Percentiles rank a stretch among this genome's conserved stretches.
Evolutionary conservation across 2,797 vertebrate genomes (phyloP).

Genomic region (Merluccius polli): DNA sequence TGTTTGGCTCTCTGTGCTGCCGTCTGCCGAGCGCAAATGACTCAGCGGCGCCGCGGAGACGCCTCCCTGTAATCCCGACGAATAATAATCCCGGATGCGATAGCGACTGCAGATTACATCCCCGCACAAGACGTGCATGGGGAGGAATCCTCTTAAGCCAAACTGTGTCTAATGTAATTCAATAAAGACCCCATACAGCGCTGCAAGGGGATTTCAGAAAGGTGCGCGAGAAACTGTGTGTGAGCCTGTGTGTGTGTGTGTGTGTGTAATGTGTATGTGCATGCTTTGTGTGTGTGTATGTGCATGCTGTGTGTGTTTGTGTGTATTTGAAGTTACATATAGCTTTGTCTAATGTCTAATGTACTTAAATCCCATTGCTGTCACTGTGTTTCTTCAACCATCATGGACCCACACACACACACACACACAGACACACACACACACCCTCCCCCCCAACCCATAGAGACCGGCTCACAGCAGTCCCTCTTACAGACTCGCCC

Average conservation of each 20-base stretch:
- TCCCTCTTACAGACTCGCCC: neutral
- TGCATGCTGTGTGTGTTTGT: neutral
- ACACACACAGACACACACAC: neutral
- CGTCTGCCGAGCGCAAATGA: no score
- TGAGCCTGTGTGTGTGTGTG: constrained; percentile 7
- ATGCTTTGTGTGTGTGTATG: constrained; percentile 15
- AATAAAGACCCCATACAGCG: constrained; percentile 61
- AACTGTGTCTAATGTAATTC: constrained; percentile 68
- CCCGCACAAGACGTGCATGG: constrained; percentile 54
- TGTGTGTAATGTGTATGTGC: constrained; percentile 26
- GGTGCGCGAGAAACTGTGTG: constrained; percentile 43
- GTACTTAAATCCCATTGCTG: constrained; percentile 27
- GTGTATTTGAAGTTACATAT: constrained; percentile 14
- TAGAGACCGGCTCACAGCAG: no score
- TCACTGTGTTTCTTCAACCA: constrained; percentile 16
- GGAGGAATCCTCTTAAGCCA: constrained; percentile 64
- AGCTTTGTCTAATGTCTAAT: constrained; percentile 34
- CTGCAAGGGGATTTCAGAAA: constrained; percentile 48
- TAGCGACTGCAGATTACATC: constrained; percentile 55
- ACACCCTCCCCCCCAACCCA: neutral
- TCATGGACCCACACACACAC: neutral
- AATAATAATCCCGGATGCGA: constrained; percentile 53
- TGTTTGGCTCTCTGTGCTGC: no score
- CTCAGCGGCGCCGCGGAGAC: no score
- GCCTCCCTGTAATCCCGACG: constrained; percentile 14